phyloP scores from a whole-genome alignment of 2,888 invertebrate genomes.

The Eupithecia inturbata region DNA sequence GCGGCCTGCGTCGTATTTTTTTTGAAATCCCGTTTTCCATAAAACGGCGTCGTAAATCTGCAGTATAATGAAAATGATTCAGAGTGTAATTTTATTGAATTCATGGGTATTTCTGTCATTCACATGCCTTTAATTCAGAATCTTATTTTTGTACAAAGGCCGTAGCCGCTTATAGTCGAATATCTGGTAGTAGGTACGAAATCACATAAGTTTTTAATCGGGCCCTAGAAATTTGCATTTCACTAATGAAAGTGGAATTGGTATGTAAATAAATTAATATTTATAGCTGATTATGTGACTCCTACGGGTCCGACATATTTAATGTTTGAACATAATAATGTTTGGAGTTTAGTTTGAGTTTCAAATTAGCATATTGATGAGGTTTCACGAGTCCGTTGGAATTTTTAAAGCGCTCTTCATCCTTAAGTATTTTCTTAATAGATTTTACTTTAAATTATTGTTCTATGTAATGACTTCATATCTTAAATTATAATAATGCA shows the following conservation, averaged over 20 bases:
- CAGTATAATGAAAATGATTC: too few relatives aligned
- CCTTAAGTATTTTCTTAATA: neutral
- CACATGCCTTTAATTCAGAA: neutral
- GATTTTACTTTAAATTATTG: neutral
- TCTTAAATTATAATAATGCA: neutral
- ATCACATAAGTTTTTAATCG: constrained; percentile 54
- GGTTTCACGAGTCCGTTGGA: constrained; percentile 14
- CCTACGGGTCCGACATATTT: constrained; percentile 48
- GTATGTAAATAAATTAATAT: constrained; percentile 69
- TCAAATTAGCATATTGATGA: constrained; percentile 35
- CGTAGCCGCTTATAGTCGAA: neutral
- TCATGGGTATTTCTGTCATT: neutral
- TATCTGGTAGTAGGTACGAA: constrained; percentile 33
- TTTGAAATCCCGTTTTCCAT: too few relatives aligned
- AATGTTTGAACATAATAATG: constrained; percentile 52
- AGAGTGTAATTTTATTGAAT: too few relatives aligned
- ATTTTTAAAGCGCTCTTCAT: constrained; percentile 9
- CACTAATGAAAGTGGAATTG: constrained; percentile 56
- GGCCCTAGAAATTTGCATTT: constrained; percentile 66
- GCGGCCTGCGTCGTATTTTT: too few relatives aligned
- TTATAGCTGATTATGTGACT: constrained; percentile 70
- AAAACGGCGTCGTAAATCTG: too few relatives aligned
- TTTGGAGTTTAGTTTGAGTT: constrained; percentile 53
- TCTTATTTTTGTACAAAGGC: neutral
- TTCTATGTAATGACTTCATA: neutral